phyloP scores from a whole-genome alignment of 2,797 vertebrate genomes.

The Sebastes dallii region DNA sequence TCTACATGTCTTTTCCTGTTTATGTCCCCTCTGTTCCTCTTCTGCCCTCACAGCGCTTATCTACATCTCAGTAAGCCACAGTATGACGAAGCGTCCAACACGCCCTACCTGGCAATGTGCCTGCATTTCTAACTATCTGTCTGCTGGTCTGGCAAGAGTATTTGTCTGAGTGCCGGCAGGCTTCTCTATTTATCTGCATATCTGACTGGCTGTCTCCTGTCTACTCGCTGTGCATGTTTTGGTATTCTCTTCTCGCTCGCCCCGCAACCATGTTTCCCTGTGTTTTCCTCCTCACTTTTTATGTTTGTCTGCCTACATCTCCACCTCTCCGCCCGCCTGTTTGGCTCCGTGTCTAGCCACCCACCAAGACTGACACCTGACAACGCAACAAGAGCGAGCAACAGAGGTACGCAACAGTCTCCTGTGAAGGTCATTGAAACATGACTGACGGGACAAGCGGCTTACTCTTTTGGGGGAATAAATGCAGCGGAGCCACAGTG shows the following conservation, averaged over 20 bases:
- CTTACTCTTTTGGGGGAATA: conserved; percentile 56
- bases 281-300: conserved; percentile 37
- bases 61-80: conserved; percentile 39
- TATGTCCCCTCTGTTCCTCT: conserved; percentile 5
- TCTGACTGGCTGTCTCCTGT: conserved; percentile 63
- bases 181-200: conserved; percentile 66
- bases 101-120: conserved; percentile 47
- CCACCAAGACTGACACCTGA: conserved; percentile 68
- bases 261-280: conserved; percentile 44
- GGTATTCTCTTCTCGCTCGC: conserved; percentile 52
- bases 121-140: conserved; percentile 56
- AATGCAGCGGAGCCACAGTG: conserved; percentile 53
- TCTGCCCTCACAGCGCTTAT: conserved; percentile 29
- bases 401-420: conserved; percentile 41
- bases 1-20: conserved; percentile 9
- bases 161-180: conserved; percentile 59
- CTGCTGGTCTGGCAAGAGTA: conserved; percentile 42
- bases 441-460: conserved; percentile 68
- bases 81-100: conserved; percentile 28
- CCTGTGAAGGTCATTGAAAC: conserved; percentile 63
- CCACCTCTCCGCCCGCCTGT: conserved; percentile 35
- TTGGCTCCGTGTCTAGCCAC: conserved; percentile 51
- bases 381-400: conserved; percentile 41
- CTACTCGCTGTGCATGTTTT: conserved; percentile 42
- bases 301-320: conserved; percentile 48